These are phyloP conservation scores for Macrosoma leucophasiata DNA, from an alignment of 2,888 invertebrate genomes.

Conservation along the genomic window DNA sequence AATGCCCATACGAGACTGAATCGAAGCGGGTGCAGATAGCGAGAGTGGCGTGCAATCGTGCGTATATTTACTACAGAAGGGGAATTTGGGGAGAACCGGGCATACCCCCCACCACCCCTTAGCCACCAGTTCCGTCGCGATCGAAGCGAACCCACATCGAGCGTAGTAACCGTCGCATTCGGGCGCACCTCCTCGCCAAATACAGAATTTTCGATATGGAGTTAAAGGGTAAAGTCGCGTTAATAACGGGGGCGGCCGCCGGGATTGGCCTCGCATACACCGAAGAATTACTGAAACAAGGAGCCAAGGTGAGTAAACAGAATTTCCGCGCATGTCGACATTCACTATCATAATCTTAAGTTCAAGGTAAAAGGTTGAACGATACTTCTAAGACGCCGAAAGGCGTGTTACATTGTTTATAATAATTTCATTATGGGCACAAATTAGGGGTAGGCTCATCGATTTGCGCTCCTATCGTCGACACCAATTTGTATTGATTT, in stretches of 20 bases:
- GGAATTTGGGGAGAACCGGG: conserved; percentile 47
- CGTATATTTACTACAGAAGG: conserved; percentile 64
- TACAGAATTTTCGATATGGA: conserved; percentile 72
- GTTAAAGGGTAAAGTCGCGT: conserved; percentile 82
- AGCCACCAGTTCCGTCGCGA: conserved; percentile 44
- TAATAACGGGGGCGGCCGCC: conserved; percentile 83
- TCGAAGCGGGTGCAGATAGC: conserved; percentile 45
- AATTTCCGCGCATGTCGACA: conserved; percentile 20
- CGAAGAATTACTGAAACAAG: conserved; percentile 82
- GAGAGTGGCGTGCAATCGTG: conserved; percentile 57
- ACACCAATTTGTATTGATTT: conserved; percentile 59
- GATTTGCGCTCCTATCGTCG: too few species aligned
- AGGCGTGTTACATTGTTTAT: too few species aligned
- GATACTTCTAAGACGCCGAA: conserved; percentile 35
- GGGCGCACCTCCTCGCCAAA: conserved; percentile 43
- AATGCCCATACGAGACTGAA: conserved; percentile 36
- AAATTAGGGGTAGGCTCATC: too few species aligned
- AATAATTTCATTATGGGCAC: too few species aligned
- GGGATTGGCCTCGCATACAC: conserved; percentile 84
- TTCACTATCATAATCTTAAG: conserved; percentile 36
- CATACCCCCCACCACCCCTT: conserved; percentile 29
- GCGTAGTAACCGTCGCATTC: conserved; percentile 37
- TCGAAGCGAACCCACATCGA: conserved; percentile 53
- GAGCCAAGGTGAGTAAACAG: conserved; percentile 78
- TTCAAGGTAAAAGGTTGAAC: conserved; percentile 57